These are phyloP conservation scores for Drosophila athabasca DNA, from an alignment of 1,140 invertebrate species.

Conservation along the genomic window DNA sequence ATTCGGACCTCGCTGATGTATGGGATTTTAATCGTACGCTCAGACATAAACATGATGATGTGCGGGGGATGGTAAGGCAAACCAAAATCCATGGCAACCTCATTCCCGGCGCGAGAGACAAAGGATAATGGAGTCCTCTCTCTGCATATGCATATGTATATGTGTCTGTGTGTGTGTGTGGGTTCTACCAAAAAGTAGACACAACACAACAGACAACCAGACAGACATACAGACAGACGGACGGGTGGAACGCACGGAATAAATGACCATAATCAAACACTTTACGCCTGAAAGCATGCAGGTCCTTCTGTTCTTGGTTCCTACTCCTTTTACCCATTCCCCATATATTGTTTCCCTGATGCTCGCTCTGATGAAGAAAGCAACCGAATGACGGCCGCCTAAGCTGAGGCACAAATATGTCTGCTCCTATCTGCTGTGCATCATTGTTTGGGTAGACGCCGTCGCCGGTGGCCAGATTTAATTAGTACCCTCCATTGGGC, in stretches of 20 bases:
- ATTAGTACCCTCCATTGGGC: slow-evolving; percentile 55
- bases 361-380: slow-evolving; percentile 42
- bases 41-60: slow-evolving; percentile 69
- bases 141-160: not conserved
- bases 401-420: slow-evolving; percentile 20
- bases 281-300: slow-evolving; percentile 74
- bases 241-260: slow-evolving; percentile 50
- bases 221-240: slow-evolving; percentile 27
- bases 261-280: slow-evolving; percentile 81
- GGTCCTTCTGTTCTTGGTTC: not conserved
- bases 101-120: slow-evolving; percentile 28
- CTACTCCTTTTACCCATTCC: slow-evolving; percentile 12
- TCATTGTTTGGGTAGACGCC: slow-evolving; percentile 32
- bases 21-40: slow-evolving; percentile 74
- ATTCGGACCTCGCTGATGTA: slow-evolving; percentile 60
- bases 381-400: slow-evolving; percentile 25
- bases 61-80: slow-evolving; percentile 21
- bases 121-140: slow-evolving; percentile 51
- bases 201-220: slow-evolving; percentile 35
- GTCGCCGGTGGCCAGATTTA: slow-evolving; percentile 71
- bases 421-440: slow-evolving; percentile 58
- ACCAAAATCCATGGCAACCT: slow-evolving; percentile 71
- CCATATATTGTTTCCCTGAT: not conserved
- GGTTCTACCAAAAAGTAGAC: slow-evolving; percentile 46
- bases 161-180: slow-evolving; percentile 8